phyloP scores from a whole-genome alignment of 2,113 vertebrate genomes.

The Azemiops feae region DNA sequence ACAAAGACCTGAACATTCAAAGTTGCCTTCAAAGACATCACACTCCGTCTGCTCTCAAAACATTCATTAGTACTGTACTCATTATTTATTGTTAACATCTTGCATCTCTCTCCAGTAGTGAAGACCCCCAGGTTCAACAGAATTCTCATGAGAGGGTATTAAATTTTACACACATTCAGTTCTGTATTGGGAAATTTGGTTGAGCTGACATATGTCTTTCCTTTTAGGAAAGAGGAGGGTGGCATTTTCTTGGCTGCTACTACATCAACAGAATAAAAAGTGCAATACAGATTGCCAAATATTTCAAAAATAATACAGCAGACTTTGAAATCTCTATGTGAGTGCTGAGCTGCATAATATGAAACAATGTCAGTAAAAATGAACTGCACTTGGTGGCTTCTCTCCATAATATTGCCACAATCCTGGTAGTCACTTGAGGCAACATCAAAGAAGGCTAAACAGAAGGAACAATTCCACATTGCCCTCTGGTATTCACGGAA shows the following conservation, averaged over 20 bases:
- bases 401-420: background rate
- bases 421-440: background rate
- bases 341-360: background rate
- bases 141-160: background rate
- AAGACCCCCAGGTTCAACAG: background rate
- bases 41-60: constrained; percentile 27
- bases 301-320: background rate
- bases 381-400: background rate
- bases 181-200: background rate
- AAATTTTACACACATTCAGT: background rate
- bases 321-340: background rate
- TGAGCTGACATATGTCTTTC: background rate
- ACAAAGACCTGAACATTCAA: background rate
- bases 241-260: background rate
- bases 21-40: background rate
- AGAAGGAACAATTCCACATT: background rate
- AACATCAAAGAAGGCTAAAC: background rate
- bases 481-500: background rate
- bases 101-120: background rate
- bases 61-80: constrained; percentile 38
- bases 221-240: background rate
- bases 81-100: constrained; percentile 30
- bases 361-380: background rate
- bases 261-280: background rate
- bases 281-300: background rate